Percentiles rank a stretch among this genome's conserved stretches.
Conservation (phyloP, 2,113 vertebrate species). For the Lagenorhynchus albirostris region DNA sequence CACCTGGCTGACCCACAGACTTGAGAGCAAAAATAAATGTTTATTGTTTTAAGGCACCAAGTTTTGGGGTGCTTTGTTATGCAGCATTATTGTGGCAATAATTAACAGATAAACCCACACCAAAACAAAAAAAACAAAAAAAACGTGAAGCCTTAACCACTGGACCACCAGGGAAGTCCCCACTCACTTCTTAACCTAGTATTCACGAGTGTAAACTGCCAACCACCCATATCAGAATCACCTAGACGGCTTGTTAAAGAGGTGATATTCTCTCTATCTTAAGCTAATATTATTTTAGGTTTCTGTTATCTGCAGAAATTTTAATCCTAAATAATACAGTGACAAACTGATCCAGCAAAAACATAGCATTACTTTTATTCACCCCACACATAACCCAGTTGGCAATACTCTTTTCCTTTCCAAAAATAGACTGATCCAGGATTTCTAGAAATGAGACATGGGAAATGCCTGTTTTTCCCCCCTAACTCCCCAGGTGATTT, state of each 20-base stretch:
- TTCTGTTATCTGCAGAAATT: slow-evolving; percentile 15
- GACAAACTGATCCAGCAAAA: slow-evolving; percentile 12
- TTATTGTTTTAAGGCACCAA: no score
- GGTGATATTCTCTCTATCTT: not conserved
- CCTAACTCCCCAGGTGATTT: not conserved
- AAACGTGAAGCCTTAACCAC: no score
- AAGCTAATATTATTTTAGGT: not conserved
- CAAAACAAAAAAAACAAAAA: no score
- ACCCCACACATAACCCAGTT: not conserved
- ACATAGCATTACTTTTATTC: not conserved
- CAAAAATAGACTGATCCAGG: not conserved
- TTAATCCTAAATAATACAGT: slow-evolving; percentile 14
- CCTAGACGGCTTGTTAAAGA: not conserved
- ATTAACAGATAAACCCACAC: no score
- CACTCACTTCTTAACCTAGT: not conserved
- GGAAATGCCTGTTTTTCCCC: not conserved
- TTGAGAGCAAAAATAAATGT: not conserved
- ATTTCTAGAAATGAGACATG: not conserved
- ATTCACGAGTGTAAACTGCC: not conserved
- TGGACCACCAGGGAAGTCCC: no score
- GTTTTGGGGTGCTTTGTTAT: no score
- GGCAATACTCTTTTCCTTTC: not conserved
- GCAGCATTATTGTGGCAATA: no score
- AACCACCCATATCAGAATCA: not conserved
- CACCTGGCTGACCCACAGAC: not conserved